Percentiles rank a stretch among this genome's conserved stretches.
These are phyloP conservation scores for Condylura cristata DNA, from an alignment of 2,113 vertebrate species.

Conservation along the genomic window DNA sequence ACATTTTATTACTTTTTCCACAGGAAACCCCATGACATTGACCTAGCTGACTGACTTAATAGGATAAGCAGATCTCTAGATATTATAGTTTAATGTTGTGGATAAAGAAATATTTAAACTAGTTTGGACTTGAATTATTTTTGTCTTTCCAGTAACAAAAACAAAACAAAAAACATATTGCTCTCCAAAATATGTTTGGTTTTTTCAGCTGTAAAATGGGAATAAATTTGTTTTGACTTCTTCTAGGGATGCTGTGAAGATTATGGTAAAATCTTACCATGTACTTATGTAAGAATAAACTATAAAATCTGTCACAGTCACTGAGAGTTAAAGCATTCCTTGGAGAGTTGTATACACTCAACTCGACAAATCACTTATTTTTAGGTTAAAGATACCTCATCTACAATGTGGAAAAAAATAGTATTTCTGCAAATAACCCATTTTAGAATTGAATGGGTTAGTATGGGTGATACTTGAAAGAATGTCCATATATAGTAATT, in stretches of 20 bases:
- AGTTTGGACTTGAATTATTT: background rate
- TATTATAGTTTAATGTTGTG: conserved; percentile 23
- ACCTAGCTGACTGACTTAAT: conserved; percentile 53
- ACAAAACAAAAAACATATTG: too few species aligned
- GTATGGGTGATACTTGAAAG: background rate
- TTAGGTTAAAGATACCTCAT: background rate
- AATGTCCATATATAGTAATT: background rate
- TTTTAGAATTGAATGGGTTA: background rate
- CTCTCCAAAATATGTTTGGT: background rate
- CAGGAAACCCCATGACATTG: conserved; percentile 44
- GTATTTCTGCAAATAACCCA: background rate
- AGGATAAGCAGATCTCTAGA: conserved; percentile 53
- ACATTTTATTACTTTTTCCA: conserved; percentile 70
- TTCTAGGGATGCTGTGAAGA: background rate
- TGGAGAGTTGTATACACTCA: background rate
- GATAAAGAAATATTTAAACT: conserved; percentile 29
- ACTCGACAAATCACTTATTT: background rate
- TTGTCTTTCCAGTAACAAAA: conserved; percentile 17
- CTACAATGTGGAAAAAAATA: background rate
- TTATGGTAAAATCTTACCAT: background rate
- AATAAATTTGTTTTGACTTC: background rate
- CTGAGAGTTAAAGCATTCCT: background rate
- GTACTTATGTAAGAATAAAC: background rate
- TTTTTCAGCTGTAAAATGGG: background rate
- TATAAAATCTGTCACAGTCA: background rate